phyloP scores from a whole-genome alignment of 2,888 invertebrate species.

The Clivina fossor region DNA sequence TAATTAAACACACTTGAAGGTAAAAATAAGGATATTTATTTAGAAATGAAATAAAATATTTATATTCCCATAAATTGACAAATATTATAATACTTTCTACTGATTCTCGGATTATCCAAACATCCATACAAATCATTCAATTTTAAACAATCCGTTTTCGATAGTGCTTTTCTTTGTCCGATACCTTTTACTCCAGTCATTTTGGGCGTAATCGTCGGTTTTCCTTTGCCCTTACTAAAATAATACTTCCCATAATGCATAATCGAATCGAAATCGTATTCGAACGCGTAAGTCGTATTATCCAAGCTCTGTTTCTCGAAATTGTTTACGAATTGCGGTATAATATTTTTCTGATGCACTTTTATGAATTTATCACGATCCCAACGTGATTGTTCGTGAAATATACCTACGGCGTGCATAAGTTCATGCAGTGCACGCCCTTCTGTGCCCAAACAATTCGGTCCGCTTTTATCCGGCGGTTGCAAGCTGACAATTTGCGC shows the following conservation, averaged over 20 bases:
- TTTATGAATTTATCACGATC: constrained; percentile 72
- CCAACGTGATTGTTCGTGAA: constrained; percentile 77
- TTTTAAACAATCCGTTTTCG: constrained; percentile 68
- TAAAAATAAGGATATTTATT: neutral
- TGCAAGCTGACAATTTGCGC: constrained; percentile 72
- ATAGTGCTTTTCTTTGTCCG: constrained; percentile 65
- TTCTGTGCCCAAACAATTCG: constrained; percentile 66
- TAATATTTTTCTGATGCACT: constrained; percentile 68
- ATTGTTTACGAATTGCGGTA: constrained; percentile 62
- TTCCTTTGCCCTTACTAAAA: constrained; percentile 63
- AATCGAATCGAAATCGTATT: constrained; percentile 76
- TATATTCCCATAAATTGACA: constrained; percentile 59
- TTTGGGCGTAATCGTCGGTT: constrained; percentile 64
- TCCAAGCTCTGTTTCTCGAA: constrained; percentile 66
- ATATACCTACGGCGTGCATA: constrained; percentile 79
- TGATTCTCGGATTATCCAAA: constrained; percentile 53
- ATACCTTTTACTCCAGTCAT: constrained; percentile 57
- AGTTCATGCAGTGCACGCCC: constrained; percentile 79
- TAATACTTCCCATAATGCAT: constrained; percentile 76
- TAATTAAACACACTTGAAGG: too few relatives aligned
- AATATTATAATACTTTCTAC: constrained; percentile 58
- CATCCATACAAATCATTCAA: constrained; percentile 69
- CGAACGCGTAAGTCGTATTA: constrained; percentile 66
- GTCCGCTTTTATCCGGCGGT: constrained; percentile 61
- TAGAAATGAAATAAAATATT: constrained; percentile 32